Conservation (phyloP, 2,888 invertebrate genomes). For the Zele albiditarsus region DNA sequence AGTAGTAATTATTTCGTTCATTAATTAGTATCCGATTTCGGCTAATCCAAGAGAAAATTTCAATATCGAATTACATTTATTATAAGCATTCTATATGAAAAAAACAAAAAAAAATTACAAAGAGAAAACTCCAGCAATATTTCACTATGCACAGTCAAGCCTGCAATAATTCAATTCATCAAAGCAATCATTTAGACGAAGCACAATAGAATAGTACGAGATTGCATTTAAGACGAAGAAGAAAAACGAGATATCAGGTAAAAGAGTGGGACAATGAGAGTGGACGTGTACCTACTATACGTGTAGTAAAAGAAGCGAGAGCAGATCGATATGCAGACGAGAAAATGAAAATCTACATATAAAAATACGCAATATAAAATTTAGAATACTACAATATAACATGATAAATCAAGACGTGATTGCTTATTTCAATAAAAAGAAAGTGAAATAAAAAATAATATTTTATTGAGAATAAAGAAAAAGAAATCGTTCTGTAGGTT, state of each 20-base stretch:
- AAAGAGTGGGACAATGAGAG: not conserved
- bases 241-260: not conserved
- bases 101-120: no score
- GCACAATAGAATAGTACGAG: not conserved
- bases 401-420: not conserved
- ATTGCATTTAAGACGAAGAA: not conserved
- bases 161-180: not conserved
- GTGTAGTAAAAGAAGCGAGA: slow-evolving; percentile 2
- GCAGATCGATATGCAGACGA: slow-evolving; percentile 14
- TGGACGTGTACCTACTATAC: not conserved
- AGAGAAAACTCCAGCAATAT: no score
- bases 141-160: not conserved
- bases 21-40: no score
- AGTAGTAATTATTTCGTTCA: no score
- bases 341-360: not conserved
- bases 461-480: not conserved
- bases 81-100: no score
- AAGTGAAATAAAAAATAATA: not conserved
- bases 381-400: not conserved
- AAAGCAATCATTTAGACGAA: not conserved
- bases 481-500: not conserved
- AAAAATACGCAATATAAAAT: not conserved
- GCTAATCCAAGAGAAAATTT: no score
- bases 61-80: no score
- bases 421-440: not conserved